These are phyloP conservation scores for Theonella swinhoei DNA, from an alignment of 37 sponge, comb jelly and placozoan species.

Conservation along the genomic window DNA sequence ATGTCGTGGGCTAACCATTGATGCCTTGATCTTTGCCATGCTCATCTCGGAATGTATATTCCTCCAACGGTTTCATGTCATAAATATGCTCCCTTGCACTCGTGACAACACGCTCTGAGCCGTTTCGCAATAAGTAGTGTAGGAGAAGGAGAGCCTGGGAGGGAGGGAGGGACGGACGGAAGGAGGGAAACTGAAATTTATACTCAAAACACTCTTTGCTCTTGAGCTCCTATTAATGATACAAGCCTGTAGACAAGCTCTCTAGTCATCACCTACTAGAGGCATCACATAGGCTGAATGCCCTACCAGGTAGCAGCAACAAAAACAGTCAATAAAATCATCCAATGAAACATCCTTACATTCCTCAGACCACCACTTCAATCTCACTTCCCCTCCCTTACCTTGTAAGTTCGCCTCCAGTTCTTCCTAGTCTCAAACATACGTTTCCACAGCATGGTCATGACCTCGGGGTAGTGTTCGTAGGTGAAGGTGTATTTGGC, in stretches of 20 bases:
- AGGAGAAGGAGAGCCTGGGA: conserved; percentile 82
- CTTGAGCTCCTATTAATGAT: no score
- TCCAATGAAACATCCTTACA: background rate
- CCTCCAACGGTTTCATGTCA: conserved; percentile 94
- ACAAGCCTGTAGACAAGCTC: no score
- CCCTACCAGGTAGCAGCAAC: no score
- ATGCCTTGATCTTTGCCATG: conserved; percentile 98
- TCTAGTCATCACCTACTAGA: no score
- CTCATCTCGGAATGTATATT: conserved; percentile 87
- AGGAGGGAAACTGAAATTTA: no score
- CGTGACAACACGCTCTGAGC: conserved; percentile 95
- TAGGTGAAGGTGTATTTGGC: conserved; percentile 97
- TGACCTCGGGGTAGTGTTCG: conserved; percentile 95
- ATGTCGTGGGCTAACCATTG: conserved; percentile 68
- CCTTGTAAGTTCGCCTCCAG: conserved; percentile 99
- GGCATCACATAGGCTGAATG: no score
- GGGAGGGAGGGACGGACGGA: background rate
- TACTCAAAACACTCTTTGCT: no score
- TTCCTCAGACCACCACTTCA: background rate
- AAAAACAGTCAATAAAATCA: no score
- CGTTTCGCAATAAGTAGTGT: conserved; percentile 90
- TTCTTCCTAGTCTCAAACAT: conserved; percentile 96
- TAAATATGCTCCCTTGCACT: conserved; percentile 97
- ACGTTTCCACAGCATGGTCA: conserved; percentile 99
- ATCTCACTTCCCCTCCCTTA: conserved; percentile 12